Conservation (phyloP, 2,797 vertebrate genomes). For the Lateolabrax maculatus region DNA sequence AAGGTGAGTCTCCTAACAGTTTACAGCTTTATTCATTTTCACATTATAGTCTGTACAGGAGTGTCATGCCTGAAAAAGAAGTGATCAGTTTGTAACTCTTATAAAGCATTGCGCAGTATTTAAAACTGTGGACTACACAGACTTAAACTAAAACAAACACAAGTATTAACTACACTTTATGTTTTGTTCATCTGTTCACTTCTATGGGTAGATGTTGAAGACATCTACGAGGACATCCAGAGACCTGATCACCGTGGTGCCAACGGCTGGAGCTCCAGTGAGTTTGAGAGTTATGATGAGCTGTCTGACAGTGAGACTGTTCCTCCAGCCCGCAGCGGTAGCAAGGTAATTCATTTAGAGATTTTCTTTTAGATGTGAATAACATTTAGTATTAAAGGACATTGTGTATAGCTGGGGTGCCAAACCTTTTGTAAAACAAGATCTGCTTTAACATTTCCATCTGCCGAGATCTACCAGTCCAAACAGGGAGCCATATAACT, state of each 20-base stretch:
- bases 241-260: conserved; percentile 58
- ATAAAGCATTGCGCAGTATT: not conserved
- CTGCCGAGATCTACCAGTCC: too few relatives aligned
- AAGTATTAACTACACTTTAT: not conserved
- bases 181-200: not conserved
- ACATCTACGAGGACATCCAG: conserved; percentile 87
- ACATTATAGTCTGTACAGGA: too few relatives aligned
- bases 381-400: not conserved
- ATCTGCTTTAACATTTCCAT: too few relatives aligned
- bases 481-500: too few relatives aligned
- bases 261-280: conserved; percentile 92
- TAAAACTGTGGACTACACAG: not conserved
- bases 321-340: conserved; percentile 9
- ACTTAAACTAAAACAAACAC: not conserved
- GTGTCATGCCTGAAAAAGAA: too few relatives aligned
- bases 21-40: too few relatives aligned
- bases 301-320: conserved; percentile 86
- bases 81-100: too few relatives aligned
- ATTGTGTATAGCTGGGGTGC: not conserved
- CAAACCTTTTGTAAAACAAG: too few relatives aligned
- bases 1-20: conserved; percentile 32
- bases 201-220: conserved; percentile 30
- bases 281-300: conserved; percentile 93
- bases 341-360: conserved; percentile 27
- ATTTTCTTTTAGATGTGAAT: not conserved